Evolutionary conservation across 2,113 vertebrate species (phyloP), one percentile per base, ranked within the genome.

Genomic region (Strix aluco): DNA sequence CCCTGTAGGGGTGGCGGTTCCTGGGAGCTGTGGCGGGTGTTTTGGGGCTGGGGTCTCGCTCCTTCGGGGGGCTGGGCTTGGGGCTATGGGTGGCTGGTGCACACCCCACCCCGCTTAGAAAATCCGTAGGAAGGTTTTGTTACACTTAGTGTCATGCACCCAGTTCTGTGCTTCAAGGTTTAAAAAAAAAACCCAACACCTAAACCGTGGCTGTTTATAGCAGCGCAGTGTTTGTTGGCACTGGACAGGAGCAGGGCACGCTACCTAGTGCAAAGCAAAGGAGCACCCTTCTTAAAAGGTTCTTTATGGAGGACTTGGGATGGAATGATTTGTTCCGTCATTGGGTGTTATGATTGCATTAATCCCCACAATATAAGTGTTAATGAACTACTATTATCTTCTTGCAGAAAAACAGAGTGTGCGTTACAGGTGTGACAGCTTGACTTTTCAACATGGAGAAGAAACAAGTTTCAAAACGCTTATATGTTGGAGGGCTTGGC

Each of bases 401-500:
- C 15, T 40, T 26, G 10, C 66, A 92, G 94, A 17, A 14, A 6
- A 58, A 0, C 27, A 2, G 32, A 2, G 25, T 0, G 13, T 3
- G 5, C 6, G 10, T n/a, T 22, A 6, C 12, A 21, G 22, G 6
- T 27, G 52, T 40, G 36, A 30, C 20, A 4, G 36, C 34, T 22
- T 73, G 46, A 29, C 22, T 34, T 30, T 6, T 15, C 20, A 49
- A 51, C 65, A 98, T 98, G 98, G 97, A 96, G 51, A 65, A 94
- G 52, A 58, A 88, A 16, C 84, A 47, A 93, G 94, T 70, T 66
- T 96, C 97, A 82, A 99, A 94, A 88, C 99, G 99, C 5, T 97
- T 99, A 6, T 99, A 98, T 29, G 71, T 99, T 3, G 99, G 99
- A 30, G 99, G 99, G 27, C 98, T 99, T 54, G 96, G 98, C 83